Base-by-base conservation (phyloP, 2,888 invertebrate genomes). In the Trachelus troglodyta region DNA sequence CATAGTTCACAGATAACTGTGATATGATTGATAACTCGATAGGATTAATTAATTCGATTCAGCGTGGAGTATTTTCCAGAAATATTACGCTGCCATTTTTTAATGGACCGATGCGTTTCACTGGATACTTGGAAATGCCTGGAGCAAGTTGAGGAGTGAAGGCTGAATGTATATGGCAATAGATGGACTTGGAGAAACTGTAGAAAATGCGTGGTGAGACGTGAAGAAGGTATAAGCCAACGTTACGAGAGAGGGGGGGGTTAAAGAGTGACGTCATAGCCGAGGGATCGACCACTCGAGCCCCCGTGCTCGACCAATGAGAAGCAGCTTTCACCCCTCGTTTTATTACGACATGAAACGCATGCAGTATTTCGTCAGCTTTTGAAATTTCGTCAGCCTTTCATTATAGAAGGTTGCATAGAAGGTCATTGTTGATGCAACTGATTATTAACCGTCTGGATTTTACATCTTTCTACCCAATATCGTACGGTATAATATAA, bases 281-380 rank as follows among this genome's bases (percentile, higher is more conserved):
- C 77, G 84, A 85, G 83, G 86, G 86, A 89, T 89, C 87, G 89
- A 88, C 86, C 88, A 86, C 80, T 83, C 90, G 88, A 89, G 90
- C 90, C 89, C 85, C 85, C 83, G 68, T n/a, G 34, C 69, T 11
- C 78, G 76, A 74, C 90, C 89, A 89, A 90, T 90, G 80, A 77
- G 74, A 56, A 34, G 11, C 76, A 73, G 83, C 80, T 83, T 84
- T 80, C 76, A 75, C 83, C 84, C 82, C 81, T 81, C 77, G 77
- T 79, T 79, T 35, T 31, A 31, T 71, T 34, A 11, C 71, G 30
- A 34, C 12, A 15, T 3, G 71, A 56, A 56, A 33, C 31, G 71
- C 31, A 69, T 71, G 77, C 77, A 71, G 33, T 12, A 34, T 80
- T 79, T 79, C 80, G 77, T 81, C 81, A 82, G 73, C 74, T 76